Conservation (phyloP, 2,797 vertebrate species). For the Rhinatrema bivittatum region DNA sequence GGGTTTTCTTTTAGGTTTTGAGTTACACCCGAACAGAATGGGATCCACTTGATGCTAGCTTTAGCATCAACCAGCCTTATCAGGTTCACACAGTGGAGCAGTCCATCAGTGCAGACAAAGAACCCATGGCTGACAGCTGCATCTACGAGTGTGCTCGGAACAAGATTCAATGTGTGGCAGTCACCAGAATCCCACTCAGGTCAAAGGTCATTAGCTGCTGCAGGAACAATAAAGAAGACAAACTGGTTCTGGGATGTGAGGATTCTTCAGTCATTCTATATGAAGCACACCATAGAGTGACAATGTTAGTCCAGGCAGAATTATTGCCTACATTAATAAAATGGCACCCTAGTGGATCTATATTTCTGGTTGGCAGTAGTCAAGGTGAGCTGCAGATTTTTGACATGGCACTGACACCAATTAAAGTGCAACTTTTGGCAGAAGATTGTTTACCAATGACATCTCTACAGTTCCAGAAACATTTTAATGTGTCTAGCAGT, state of each 20-base stretch:
- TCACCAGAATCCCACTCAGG: constrained; percentile 64
- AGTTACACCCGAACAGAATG: constrained; percentile 69
- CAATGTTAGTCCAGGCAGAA: constrained; percentile 62
- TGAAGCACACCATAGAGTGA: constrained; percentile 63
- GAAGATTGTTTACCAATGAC: constrained; percentile 63
- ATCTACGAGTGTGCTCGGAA: constrained; percentile 66
- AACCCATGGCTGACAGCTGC: constrained; percentile 61
- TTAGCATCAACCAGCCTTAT: constrained; percentile 72
- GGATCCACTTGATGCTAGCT: constrained; percentile 69
- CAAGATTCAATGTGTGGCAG: constrained; percentile 60
- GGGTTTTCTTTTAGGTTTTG: constrained; percentile 60
- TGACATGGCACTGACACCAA: constrained; percentile 74
- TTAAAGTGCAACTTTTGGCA: constrained; percentile 71
- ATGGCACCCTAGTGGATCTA: constrained; percentile 78
- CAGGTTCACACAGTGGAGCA: constrained; percentile 77
- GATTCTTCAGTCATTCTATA: constrained; percentile 81
- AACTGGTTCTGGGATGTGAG: constrained; percentile 75
- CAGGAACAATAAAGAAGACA: constrained; percentile 64
- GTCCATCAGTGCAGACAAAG: constrained; percentile 39
- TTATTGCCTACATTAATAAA: constrained; percentile 63
- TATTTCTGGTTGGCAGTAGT: constrained; percentile 66
- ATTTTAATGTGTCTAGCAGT: constrained; percentile 63
- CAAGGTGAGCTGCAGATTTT: constrained; percentile 85
- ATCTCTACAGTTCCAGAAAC: constrained; percentile 68
- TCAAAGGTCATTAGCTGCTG: constrained; percentile 72